Conservation (phyloP, 1,140 invertebrate genomes). For the Drosophila burlai region DNA sequence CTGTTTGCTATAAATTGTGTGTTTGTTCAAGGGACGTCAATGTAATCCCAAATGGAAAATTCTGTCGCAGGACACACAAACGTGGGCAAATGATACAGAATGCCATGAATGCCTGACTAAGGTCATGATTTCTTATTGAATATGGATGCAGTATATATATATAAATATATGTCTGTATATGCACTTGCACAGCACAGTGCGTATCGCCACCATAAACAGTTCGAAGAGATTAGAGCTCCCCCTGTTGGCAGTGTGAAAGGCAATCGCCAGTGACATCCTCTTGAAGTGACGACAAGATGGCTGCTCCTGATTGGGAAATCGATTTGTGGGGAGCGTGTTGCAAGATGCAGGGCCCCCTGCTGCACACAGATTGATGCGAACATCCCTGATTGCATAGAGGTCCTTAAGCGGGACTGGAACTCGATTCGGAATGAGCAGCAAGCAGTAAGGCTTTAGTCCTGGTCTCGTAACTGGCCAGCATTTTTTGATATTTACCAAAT, state of each 20-base stretch:
- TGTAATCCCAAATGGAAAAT: conserved; percentile 19
- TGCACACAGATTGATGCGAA: conserved; percentile 20
- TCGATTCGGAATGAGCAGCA: neutral
- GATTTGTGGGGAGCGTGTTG: conserved; percentile 20
- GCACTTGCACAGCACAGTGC: conserved; percentile 7
- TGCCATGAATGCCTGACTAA: conserved; percentile 27
- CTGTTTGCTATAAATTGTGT: conserved; percentile 44
- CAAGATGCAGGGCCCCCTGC: conserved; percentile 14
- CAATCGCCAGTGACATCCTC: conserved; percentile 36
- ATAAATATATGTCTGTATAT: neutral
- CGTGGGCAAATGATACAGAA: neutral
- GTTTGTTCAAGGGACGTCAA: conserved; percentile 15
- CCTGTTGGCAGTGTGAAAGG: conserved; percentile 2
- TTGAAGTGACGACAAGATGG: conserved; percentile 33
- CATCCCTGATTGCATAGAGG: conserved; percentile 5
- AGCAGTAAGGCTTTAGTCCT: neutral
- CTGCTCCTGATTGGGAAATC: conserved; percentile 46
- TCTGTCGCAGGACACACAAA: conserved; percentile 7
- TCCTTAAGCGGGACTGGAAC: conserved; percentile 7
- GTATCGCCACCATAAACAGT: neutral
- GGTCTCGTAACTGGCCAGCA: neutral
- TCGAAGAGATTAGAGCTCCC: conserved; percentile 23
- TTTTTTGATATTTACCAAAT: conserved; percentile 4
- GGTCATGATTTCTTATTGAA: conserved; percentile 36
- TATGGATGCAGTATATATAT: conserved; percentile 10